A percentile compares a stretch with the other conserved stretches of the same genome.
phyloP scores from a whole-genome alignment of 2,797 vertebrate genomes.

The Orientallactaga sibirica region DNA sequence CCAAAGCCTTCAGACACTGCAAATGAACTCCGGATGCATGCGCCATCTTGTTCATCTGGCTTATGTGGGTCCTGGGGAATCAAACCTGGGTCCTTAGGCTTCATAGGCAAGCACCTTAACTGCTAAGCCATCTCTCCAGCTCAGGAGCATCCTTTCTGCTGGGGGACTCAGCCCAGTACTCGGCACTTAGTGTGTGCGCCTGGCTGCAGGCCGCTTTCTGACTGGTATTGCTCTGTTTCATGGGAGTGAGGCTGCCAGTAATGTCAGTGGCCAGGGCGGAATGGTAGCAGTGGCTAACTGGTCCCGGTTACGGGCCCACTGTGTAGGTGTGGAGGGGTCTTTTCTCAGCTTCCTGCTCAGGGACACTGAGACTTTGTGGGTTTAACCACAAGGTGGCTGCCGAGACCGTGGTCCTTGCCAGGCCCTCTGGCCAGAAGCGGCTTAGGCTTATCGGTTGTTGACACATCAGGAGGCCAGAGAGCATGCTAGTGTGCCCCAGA shows the following conservation, averaged over 20 bases:
- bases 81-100: background rate
- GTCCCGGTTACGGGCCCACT: background rate
- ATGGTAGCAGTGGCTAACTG: background rate
- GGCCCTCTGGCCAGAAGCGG: background rate
- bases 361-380: background rate
- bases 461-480: background rate
- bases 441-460: background rate
- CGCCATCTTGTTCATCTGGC: background rate
- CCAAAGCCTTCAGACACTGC: no score
- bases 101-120: background rate
- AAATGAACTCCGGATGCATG: no score
- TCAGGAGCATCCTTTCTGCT: background rate
- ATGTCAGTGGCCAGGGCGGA: background rate
- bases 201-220: background rate
- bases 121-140: background rate
- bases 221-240: background rate
- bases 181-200: background rate
- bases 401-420: background rate
- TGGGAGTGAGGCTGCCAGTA: background rate
- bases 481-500: background rate
- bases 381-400: background rate
- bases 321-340: background rate
- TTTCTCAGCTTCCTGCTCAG: background rate
- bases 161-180: background rate
- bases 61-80: no score